Percentiles rank a stretch among this genome's conserved stretches.
These are phyloP conservation scores for Peromyscus attwateri DNA, from an alignment of 2,797 vertebrate genomes.

Conservation along the genomic window DNA sequence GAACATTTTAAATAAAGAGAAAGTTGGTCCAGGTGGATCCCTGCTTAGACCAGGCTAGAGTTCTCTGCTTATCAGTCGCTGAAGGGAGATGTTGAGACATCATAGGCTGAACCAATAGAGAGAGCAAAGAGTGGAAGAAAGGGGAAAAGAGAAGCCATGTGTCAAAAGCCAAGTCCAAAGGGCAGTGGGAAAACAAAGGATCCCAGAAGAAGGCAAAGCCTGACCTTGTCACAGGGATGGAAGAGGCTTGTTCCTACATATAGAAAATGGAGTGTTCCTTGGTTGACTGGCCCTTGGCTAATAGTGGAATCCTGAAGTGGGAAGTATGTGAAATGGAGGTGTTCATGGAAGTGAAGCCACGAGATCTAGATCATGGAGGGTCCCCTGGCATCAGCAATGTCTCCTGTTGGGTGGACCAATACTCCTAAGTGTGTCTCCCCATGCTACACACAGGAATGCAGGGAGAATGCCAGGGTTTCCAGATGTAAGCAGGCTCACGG, in stretches of 20 bases:
- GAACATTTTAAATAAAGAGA: background rate
- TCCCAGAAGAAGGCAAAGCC: background rate
- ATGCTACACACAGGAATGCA: background rate
- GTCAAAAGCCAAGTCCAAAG: background rate
- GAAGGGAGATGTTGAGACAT: background rate
- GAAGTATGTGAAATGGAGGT: background rate
- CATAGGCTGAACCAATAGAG: background rate
- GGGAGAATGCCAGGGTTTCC: too few species aligned
- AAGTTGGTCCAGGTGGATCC: background rate
- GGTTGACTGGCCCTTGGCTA: background rate
- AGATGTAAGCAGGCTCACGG: background rate
- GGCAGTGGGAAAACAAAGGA: background rate
- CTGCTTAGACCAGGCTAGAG: background rate
- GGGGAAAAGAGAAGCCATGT: background rate
- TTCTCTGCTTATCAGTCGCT: background rate
- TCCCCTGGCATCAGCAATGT: background rate
- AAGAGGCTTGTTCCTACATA: background rate
- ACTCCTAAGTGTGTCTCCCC: background rate
- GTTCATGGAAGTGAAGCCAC: background rate
- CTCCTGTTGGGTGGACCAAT: background rate
- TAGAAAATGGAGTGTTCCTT: too few species aligned
- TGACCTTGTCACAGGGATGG: background rate
- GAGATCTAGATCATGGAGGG: background rate
- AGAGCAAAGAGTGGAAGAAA: background rate
- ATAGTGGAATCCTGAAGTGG: background rate